phyloP scores from a whole-genome alignment of 2,888 invertebrate species.

The Plagiodera versicolora region DNA sequence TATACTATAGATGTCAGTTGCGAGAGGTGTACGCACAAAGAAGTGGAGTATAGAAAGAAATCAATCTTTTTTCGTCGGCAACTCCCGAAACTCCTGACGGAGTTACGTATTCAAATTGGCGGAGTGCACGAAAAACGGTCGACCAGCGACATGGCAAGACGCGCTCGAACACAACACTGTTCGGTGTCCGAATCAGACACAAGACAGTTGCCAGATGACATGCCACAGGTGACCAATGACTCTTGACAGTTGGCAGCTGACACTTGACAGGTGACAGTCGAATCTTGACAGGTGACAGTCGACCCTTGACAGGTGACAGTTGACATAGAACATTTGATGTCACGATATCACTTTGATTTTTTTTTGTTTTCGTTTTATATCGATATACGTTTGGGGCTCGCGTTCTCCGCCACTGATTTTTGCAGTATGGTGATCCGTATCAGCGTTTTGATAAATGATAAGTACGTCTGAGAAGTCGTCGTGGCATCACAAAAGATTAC shows the following conservation, averaged over 20 bases:
- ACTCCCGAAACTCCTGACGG: not conserved
- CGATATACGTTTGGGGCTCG: no score
- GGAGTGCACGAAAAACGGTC: slow-evolving; percentile 3
- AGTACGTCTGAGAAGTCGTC: not conserved
- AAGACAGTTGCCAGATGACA: no score
- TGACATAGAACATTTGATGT: no score
- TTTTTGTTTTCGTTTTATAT: no score
- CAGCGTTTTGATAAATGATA: not conserved
- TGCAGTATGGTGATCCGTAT: not conserved
- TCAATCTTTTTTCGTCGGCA: not conserved
- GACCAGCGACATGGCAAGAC: not conserved
- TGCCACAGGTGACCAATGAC: no score
- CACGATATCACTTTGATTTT: no score
- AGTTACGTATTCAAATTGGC: slow-evolving; percentile 3
- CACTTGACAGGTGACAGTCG: no score
- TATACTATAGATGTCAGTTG: not conserved
- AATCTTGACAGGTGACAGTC: no score
- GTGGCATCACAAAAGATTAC: slow-evolving; percentile 7
- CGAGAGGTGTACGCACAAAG: not conserved
- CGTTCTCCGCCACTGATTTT: no score
- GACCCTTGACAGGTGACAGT: no score
- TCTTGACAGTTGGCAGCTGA: no score
- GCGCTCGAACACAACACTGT: not conserved
- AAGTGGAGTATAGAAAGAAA: not conserved
- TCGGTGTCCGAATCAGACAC: no score